Conservation (phyloP, 1,140 invertebrate genomes). For the Apis florea region DNA sequence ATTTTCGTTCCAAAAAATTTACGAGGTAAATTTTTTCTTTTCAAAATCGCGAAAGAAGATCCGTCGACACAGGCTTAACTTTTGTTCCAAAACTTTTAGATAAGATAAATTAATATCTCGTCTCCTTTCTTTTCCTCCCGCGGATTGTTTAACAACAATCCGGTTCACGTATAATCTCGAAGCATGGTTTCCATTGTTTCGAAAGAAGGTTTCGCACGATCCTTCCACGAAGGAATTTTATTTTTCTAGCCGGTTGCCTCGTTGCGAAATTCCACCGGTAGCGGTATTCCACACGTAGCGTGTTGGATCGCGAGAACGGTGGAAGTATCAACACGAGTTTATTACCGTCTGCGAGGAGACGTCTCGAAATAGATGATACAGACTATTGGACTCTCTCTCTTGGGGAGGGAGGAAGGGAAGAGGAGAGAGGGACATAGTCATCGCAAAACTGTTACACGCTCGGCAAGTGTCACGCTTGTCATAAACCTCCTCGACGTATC, state of each 20-base stretch:
- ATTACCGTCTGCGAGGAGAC: constrained; percentile 43
- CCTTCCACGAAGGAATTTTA: not conserved
- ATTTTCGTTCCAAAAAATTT: too few relatives aligned
- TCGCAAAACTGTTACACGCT: constrained; percentile 49
- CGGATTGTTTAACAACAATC: too few relatives aligned
- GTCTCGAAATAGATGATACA: constrained; percentile 52
- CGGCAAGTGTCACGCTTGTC: constrained; percentile 39
- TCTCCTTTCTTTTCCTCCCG: too few relatives aligned
- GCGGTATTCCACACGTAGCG: constrained; percentile 12
- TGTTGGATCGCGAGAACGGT: constrained; percentile 33
- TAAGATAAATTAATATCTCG: too few relatives aligned
- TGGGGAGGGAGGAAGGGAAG: too few relatives aligned
- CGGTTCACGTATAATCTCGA: not conserved
- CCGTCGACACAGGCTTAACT: too few relatives aligned
- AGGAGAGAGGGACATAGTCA: constrained; percentile 47
- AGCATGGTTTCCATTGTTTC: not conserved
- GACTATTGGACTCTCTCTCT: constrained; percentile 49
- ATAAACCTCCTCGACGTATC: constrained; percentile 17
- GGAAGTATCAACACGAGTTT: constrained; percentile 57
- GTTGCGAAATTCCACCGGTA: too few relatives aligned
- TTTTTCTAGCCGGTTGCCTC: not conserved
- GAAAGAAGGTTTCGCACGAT: too few relatives aligned
- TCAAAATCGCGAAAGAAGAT: too few relatives aligned
- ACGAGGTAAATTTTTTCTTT: too few relatives aligned
- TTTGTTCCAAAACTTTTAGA: too few relatives aligned